Evolutionary conservation across 2,888 invertebrate species (phyloP), one percentile per base, ranked within the genome.

Genomic region (Drosophila melanocephala): DNA sequence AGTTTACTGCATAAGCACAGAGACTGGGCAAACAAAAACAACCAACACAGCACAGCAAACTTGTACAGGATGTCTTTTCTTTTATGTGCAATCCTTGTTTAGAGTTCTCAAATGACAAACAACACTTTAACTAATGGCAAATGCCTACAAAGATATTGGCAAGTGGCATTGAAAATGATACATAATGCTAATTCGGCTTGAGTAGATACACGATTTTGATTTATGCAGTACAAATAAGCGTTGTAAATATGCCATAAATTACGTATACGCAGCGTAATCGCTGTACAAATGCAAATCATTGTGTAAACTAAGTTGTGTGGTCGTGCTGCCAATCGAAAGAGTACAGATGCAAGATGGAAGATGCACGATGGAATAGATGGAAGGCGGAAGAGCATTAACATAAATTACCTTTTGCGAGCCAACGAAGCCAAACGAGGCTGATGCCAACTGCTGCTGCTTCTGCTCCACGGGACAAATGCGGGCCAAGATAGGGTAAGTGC

Each of bases 401-500:
- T 91, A 91, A 91, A 90, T 90, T 91, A 91, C 90, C 90, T 91
- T 58, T 44, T 78, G 79, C 79, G 75, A 47, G 47, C 47, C 77
- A 81, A 70, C 53, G 87, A 81, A 26, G 47, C 90, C 81, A 87
- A 73, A 69, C 69, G 76, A 51, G 37, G 68, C 58, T 35, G 63
- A 59, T 63, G 72, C 72, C 59, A 64, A 59, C 58, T 74, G 50
- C 71, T 58, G 19, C 39, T 57, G 12, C n/a, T 57, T 14, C 16
- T 44, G 22, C 16, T 32, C 32, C 58, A 61, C 65, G 53, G 60
- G 66, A 62, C 72, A 72, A 67, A 66, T 79, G 77, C 86, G 67
- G 77, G 72, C 75, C 67, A 68, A 58, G 69, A 57, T 64, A 67
- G 71, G 72, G 75, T 80, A 87, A 87, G 78, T 75, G 73, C 77